phyloP scores from a whole-genome alignment of 1,140 invertebrate species.

The Drosophila baimaii region DNA sequence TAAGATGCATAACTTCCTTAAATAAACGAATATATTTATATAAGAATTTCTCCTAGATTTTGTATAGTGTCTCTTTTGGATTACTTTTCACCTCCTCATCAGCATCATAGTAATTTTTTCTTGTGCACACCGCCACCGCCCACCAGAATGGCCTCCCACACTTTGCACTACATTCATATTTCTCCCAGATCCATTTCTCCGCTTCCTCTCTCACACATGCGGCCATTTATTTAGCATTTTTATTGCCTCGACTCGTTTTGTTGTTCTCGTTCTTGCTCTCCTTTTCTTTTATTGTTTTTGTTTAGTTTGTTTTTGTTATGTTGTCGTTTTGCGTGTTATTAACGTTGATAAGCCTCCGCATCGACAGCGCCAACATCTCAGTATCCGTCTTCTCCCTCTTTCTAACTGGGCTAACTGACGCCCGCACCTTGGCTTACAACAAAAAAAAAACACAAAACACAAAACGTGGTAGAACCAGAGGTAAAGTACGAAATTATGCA shows the following conservation, averaged over 20 bases:
- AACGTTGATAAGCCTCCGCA: conserved; percentile 56
- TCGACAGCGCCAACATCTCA: conserved; percentile 24
- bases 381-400: conserved; percentile 23
- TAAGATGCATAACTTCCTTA: background rate
- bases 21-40: too few species aligned
- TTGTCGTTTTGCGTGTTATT: conserved; percentile 71
- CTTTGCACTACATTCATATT: conserved; percentile 79
- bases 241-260: conserved; percentile 70
- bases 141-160: conserved; percentile 57
- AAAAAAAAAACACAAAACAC: conserved; percentile 14
- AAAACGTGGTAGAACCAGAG: conserved; percentile 1
- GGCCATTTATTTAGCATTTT: conserved; percentile 77
- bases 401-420: conserved; percentile 47
- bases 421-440: conserved; percentile 65
- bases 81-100: background rate
- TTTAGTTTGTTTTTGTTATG: conserved; percentile 13
- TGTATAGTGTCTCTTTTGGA: background rate
- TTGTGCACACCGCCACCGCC: conserved; percentile 12
- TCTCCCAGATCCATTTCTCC: conserved; percentile 40
- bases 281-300: conserved; percentile 55
- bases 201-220: conserved; percentile 44
- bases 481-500: conserved; percentile 63
- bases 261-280: conserved; percentile 68
- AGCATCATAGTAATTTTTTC: conserved; percentile 6
- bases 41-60: too few species aligned